Evolutionary conservation across 2,797 vertebrate genomes (phyloP).

Genomic region (Anniella stebbinsi): DNA sequence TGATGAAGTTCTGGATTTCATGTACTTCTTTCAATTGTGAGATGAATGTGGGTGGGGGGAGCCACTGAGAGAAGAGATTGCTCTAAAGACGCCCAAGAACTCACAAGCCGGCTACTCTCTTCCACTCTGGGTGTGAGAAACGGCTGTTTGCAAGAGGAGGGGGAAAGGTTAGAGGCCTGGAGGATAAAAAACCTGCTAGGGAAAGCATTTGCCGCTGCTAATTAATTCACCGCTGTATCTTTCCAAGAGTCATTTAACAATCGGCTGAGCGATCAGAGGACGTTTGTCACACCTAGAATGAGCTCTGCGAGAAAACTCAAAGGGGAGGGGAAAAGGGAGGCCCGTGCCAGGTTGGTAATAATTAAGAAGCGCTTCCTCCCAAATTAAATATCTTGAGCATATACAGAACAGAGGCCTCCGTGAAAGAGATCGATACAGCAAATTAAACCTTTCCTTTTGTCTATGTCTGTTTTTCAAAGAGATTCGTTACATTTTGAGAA

Average conservation of each 20-base stretch:
- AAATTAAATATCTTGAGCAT: slow-evolving; percentile 9
- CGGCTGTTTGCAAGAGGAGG: slow-evolving; percentile 23
- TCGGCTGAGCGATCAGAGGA: slow-evolving; percentile 57
- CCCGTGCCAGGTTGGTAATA: slow-evolving; percentile 34
- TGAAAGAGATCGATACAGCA: background rate
- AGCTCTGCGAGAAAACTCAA: slow-evolving; percentile 43
- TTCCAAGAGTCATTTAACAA: slow-evolving; percentile 70
- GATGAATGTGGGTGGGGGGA: background rate
- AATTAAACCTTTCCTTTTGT: slow-evolving; percentile 7
- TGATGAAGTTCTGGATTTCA: background rate
- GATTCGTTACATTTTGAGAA: background rate
- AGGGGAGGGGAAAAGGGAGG: background rate
- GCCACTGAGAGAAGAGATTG: background rate
- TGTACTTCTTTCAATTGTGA: background rate
- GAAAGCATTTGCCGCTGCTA: slow-evolving; percentile 50
- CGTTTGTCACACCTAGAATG: slow-evolving; percentile 47
- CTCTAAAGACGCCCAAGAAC: background rate
- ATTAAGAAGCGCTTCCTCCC: slow-evolving; percentile 11
- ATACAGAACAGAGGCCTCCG: background rate
- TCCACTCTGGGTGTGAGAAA: slow-evolving; percentile 28
- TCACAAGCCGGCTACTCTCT: background rate
- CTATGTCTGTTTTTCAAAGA: background rate
- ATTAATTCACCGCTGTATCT: slow-evolving; percentile 45
- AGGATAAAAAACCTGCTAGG: slow-evolving; percentile 15
- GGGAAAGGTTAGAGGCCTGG: slow-evolving; percentile 24